Base-by-base conservation (phyloP, 2,797 vertebrate genomes). In the Ctenopoma multispine region DNA sequence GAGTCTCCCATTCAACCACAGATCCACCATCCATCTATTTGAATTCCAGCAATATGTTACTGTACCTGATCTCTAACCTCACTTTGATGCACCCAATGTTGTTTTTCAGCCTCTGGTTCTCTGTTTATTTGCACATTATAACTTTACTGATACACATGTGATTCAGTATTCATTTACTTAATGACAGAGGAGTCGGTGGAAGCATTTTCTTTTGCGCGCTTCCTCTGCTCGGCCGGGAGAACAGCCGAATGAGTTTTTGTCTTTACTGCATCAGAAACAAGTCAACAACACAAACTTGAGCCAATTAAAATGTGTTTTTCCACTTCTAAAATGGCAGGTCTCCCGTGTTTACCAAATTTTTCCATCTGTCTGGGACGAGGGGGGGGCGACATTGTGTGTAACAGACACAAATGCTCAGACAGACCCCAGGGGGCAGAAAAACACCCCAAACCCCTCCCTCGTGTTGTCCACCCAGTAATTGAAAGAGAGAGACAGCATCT, bases 401-500 rank as follows among this genome's bases (percentile, higher is more conserved):
- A 31, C 12, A 69, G 36, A 68, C 31, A 72, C 50, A 77, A 82
- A 79, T 75, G 65, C 53, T 71, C 51, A 68, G 48, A 79, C 55
- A 55, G 20, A 76, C 68, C 79, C 66, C 57, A 31, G 73, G 64
- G 69, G 51, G 34, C 53, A 83, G 56, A 82, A 75, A 80, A 87
- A 83, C 75, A 85, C 59, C 59, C 58, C 7, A 38, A 58, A 59
- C 56, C 62, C 75, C 76, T 59, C 47, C 83, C 64, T 51, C 1
- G 1, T 64, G 41, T 29, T 40, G 24, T 62, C 61, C 51, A 50
- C 60, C 69, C 73, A 83, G 67, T 79, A 72, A 81, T 48, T 77
- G 73, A 66, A 63, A 70, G 31, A 10, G 27, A 55, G 50, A 75
- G 69, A 79, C 17, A 4, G 5, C 34, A 77, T 91, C 72, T 72